phyloP scores from a whole-genome alignment of 2,797 vertebrate species.

The Cirrhinus molitorella region DNA sequence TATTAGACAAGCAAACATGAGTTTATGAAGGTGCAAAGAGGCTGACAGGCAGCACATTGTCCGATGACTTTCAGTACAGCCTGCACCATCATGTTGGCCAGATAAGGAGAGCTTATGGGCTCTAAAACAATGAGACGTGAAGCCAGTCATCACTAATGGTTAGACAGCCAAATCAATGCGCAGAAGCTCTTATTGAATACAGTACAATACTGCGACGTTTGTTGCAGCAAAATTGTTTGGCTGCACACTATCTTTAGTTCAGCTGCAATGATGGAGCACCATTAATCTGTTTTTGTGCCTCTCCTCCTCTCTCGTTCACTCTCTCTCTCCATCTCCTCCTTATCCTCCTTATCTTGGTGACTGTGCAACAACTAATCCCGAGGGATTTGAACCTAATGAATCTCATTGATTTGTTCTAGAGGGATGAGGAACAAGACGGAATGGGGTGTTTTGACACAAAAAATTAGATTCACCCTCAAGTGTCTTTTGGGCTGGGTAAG shows the following conservation, averaged over 20 bases:
- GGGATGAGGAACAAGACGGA: constrained; percentile 70
- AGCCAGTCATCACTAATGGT: constrained; percentile 38
- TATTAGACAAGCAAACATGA: constrained; percentile 21
- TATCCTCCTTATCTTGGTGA: constrained; percentile 64
- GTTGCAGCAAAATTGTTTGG: constrained; percentile 38
- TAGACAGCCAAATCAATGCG: constrained; percentile 47
- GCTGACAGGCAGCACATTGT: constrained; percentile 7
- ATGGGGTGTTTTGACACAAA: constrained; percentile 71
- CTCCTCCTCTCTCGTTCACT: background rate
- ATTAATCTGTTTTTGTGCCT: constrained; percentile 59
- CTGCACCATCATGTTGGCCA: constrained; percentile 28
- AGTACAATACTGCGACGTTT: constrained; percentile 44
- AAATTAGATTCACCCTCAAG: constrained; percentile 44
- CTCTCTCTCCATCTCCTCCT: constrained; percentile 25
- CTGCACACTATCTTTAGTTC: constrained; percentile 51
- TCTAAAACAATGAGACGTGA: constrained; percentile 25
- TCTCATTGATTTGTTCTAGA: constrained; percentile 75
- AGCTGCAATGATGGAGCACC: constrained; percentile 44
- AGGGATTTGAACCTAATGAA: constrained; percentile 76
- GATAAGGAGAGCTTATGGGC: constrained; percentile 46
- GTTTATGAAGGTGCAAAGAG: constrained; percentile 25
- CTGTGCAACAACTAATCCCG: constrained; percentile 68
- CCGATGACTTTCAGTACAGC: constrained; percentile 27
- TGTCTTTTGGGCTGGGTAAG: constrained; percentile 20
- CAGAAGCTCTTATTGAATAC: constrained; percentile 39